These are phyloP conservation scores for Catocala fraxini DNA, from an alignment of 2,888 invertebrate genomes.

Conservation along the genomic window DNA sequence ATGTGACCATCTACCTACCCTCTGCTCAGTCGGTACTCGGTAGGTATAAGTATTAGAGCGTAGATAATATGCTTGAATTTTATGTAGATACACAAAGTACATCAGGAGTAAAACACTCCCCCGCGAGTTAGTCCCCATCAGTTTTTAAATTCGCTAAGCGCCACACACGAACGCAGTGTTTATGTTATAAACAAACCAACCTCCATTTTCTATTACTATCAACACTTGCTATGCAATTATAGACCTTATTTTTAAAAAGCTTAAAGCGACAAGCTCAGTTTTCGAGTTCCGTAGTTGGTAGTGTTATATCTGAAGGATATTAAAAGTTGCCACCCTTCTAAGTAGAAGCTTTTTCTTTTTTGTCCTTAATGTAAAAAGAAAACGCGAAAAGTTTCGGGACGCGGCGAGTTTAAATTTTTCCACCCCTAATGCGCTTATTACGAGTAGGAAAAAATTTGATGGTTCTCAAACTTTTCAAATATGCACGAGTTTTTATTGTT, in stretches of 20 bases:
- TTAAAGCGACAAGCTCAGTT: slow-evolving; percentile 28
- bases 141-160: slow-evolving; percentile 80
- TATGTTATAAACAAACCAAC: slow-evolving; percentile 69
- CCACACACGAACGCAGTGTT: slow-evolving; percentile 69
- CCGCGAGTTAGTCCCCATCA: slow-evolving; percentile 60
- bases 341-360: slow-evolving; percentile 79
- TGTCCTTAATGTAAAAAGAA: slow-evolving; percentile 86
- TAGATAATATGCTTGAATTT: slow-evolving; percentile 5
- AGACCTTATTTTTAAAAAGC: slow-evolving; percentile 29
- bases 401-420: slow-evolving; percentile 76
- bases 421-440: slow-evolving; percentile 87
- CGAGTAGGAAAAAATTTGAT: slow-evolving; percentile 79
- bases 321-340: slow-evolving; percentile 86
- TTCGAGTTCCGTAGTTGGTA: slow-evolving; percentile 23
- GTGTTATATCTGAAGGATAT: slow-evolving; percentile 66
- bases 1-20: no score
- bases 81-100: slow-evolving; percentile 13
- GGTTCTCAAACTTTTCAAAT: slow-evolving; percentile 76
- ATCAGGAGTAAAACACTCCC: slow-evolving; percentile 63
- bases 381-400: slow-evolving; percentile 80
- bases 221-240: slow-evolving; percentile 28
- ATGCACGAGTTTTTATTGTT: slow-evolving; percentile 75
- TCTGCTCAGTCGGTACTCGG: no score
- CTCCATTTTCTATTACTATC: slow-evolving; percentile 40
- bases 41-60: no score